Evolutionary conservation across 2,888 invertebrate genomes (phyloP).

Genomic region (Erannis defoliaria): DNA sequence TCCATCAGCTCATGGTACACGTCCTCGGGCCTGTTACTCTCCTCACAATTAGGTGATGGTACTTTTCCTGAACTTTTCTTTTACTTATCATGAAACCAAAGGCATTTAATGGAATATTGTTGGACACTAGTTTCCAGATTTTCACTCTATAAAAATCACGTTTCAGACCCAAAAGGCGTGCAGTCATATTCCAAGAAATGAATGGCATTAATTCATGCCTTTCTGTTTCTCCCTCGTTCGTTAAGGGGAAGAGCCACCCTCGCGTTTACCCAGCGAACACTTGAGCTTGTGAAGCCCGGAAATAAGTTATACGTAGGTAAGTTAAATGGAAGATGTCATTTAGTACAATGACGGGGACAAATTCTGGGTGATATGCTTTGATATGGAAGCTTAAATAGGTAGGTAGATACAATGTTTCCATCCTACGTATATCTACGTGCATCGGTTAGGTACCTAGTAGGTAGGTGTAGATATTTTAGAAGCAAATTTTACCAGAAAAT

Average conservation of each 20-base stretch:
- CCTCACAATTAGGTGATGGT: no score
- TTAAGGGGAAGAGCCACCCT: constrained; percentile 32
- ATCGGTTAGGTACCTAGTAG: no score
- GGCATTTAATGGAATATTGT: no score
- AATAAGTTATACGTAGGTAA: constrained; percentile 25
- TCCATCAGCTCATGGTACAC: no score
- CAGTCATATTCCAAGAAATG: constrained; percentile 30
- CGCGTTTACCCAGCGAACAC: constrained; percentile 26
- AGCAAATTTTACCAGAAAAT: constrained; percentile 6
- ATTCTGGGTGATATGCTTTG: constrained; percentile 8
- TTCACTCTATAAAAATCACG: constrained; percentile 33
- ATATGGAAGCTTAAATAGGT: neutral
- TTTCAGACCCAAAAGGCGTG: constrained; percentile 23
- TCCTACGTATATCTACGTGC: neutral
- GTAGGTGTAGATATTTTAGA: neutral
- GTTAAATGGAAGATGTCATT: constrained; percentile 29
- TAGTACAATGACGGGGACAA: constrained; percentile 22
- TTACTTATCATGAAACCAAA: no score
- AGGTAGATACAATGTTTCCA: neutral
- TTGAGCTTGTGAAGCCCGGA: constrained; percentile 29
- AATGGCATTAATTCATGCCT: constrained; percentile 39
- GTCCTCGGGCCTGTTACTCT: no score
- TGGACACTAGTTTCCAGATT: constrained; percentile 13
- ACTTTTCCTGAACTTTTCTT: no score
- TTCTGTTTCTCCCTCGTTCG: constrained; percentile 29